phyloP scores from a whole-genome alignment of 2,113 vertebrate species.

The Argyrosomus japonicus region DNA sequence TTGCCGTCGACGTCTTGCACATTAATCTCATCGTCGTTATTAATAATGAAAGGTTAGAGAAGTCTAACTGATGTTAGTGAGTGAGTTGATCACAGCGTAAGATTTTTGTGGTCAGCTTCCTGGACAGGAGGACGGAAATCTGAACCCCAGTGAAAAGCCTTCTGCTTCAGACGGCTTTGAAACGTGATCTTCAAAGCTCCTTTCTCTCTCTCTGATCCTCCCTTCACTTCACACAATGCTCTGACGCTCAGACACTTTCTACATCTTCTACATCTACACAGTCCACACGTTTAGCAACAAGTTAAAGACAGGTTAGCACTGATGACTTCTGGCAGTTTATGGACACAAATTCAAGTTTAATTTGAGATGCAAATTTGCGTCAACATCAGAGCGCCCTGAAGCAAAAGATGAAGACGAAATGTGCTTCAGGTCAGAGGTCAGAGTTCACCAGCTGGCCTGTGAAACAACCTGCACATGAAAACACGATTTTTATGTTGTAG shows the following conservation, averaged over 20 bases:
- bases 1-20: not conserved
- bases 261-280: not conserved
- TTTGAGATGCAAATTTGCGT: not conserved
- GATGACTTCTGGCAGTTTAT: not conserved
- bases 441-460: no score
- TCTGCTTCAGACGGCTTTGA: slow-evolving; percentile 24
- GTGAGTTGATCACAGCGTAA: not conserved
- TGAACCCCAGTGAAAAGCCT: not conserved
- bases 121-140: slow-evolving; percentile 5
- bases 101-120: not conserved
- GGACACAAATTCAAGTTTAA: not conserved
- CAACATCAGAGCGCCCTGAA: no score
- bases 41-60: not conserved
- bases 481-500: not conserved
- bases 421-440: no score
- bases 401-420: no score
- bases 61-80: not conserved
- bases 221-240: not conserved
- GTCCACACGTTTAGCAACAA: not conserved
- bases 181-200: slow-evolving; percentile 45
- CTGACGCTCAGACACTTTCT: not conserved
- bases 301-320: not conserved
- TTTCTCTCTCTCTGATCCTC: slow-evolving; percentile 21
- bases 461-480: not conserved
- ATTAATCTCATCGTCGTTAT: not conserved